A percentile compares a stretch with the other conserved stretches of the same genome.
Evolutionary conservation across 2,113 vertebrate genomes (phyloP).

Genomic region (Tetrax tetrax): DNA sequence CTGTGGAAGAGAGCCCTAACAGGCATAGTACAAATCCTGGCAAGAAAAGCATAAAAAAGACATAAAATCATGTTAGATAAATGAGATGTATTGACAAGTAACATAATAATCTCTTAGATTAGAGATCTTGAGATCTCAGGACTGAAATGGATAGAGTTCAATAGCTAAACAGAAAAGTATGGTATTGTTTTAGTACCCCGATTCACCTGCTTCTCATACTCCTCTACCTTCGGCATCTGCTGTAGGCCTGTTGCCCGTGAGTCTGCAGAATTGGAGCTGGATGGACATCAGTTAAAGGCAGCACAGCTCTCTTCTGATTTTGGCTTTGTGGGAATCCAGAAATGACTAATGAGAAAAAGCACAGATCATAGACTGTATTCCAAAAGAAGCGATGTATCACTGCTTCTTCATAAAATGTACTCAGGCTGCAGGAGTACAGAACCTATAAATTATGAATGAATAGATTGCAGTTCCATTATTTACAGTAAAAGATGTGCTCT

Average conservation of each 20-base stretch:
- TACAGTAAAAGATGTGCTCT: constrained; percentile 22
- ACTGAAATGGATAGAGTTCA: not conserved
- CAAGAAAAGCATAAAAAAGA: not conserved
- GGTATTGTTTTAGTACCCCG: not conserved
- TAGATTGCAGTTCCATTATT: constrained; percentile 40
- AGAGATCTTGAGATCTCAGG: not conserved
- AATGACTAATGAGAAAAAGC: constrained; percentile 18
- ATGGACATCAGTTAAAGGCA: not conserved
- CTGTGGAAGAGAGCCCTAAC: not conserved
- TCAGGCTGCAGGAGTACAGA: not conserved
- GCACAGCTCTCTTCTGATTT: not conserved
- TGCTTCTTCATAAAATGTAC: not conserved
- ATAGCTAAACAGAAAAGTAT: not conserved
- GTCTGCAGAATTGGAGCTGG: not conserved
- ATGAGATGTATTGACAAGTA: not conserved
- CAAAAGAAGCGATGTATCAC: not conserved
- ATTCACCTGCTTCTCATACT: not conserved
- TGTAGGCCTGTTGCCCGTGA: not conserved
- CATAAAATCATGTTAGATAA: not conserved
- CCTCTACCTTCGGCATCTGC: not conserved
- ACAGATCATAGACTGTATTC: not conserved
- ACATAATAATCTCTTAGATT: not conserved
- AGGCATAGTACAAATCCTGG: not conserved
- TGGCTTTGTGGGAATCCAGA: not conserved
- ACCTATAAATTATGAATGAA: constrained; percentile 49